phyloP scores from a whole-genome alignment of 2,113 vertebrate species.

The Corythornis cristatus region DNA sequence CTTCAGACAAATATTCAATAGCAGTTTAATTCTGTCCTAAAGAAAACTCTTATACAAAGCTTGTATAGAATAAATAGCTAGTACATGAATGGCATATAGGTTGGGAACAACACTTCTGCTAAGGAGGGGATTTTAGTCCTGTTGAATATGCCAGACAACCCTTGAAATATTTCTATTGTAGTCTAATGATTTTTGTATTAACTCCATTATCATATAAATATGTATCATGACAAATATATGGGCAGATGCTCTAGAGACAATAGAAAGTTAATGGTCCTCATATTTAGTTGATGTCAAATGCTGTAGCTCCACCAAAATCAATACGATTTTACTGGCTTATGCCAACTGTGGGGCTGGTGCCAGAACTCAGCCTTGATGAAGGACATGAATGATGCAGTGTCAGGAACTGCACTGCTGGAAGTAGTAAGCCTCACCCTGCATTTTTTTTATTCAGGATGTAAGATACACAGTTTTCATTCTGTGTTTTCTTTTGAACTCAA shows the following conservation, averaged over 20 bases:
- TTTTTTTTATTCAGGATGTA: neutral
- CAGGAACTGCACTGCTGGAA: neutral
- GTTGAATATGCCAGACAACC: neutral
- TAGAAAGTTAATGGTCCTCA: neutral
- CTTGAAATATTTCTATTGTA: neutral
- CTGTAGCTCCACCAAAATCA: neutral
- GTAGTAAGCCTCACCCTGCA: neutral
- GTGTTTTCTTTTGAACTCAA: neutral
- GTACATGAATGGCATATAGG: neutral
- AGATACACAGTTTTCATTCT: neutral
- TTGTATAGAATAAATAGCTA: neutral
- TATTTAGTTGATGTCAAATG: neutral
- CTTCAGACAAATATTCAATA: neutral
- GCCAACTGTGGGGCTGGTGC: neutral
- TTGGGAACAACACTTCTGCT: neutral
- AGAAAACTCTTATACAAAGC: neutral
- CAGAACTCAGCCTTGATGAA: neutral
- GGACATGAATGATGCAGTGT: rapidly evolving
- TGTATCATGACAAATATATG: neutral
- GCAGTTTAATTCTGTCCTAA: neutral
- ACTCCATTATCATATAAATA: neutral
- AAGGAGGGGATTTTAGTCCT: neutral
- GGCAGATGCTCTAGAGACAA: neutral
- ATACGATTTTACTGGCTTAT: neutral
- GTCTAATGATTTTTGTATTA: neutral